Percentiles rank a stretch among this genome's conserved stretches.
Conservation (phyloP, 2,113 vertebrate genomes). For the Halcyon malimbica region DNA sequence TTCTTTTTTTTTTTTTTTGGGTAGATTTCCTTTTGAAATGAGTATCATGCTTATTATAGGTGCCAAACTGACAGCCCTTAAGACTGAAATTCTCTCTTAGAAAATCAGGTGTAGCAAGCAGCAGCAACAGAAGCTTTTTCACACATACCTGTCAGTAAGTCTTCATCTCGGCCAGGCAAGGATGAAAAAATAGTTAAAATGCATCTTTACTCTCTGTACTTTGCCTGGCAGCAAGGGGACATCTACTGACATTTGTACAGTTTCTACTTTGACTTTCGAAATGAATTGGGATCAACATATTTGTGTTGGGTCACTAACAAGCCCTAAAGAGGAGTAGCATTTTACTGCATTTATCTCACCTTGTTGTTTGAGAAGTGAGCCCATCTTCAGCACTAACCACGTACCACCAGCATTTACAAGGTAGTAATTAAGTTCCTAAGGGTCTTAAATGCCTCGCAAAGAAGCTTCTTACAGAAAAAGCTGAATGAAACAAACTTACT, state of each 20-base stretch:
- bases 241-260: neutral
- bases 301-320: neutral
- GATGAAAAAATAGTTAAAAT: neutral
- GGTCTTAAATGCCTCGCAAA: neutral
- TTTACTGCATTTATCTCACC: neutral
- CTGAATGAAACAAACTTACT: neutral
- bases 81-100: neutral
- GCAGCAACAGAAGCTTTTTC: neutral
- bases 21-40: conserved; percentile 35
- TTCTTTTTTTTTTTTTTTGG: conserved; percentile 37
- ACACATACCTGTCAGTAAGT: neutral
- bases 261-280: neutral
- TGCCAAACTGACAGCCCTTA: conserved; percentile 36
- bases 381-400: neutral
- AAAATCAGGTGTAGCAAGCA: neutral
- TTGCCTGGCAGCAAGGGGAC: neutral
- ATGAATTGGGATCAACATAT: neutral
- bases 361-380: neutral
- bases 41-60: conserved; percentile 2
- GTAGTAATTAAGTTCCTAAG: neutral
- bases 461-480: neutral
- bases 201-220: neutral
- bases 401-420: neutral
- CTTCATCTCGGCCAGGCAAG: neutral
- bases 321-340: neutral